phyloP scores from a whole-genome alignment of 2,888 invertebrate species.

The Actias luna region DNA sequence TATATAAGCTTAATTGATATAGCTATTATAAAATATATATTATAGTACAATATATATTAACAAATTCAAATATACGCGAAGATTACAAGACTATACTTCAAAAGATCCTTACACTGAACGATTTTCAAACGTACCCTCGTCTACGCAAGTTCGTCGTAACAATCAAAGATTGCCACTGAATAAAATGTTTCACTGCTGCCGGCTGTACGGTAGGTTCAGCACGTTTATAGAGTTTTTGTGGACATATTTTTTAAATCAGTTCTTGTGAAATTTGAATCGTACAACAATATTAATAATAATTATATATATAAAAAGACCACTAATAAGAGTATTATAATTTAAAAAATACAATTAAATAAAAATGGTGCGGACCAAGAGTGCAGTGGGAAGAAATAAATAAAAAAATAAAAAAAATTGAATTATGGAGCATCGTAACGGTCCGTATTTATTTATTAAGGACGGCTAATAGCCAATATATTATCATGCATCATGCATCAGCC shows the following conservation, averaged over 20 bases:
- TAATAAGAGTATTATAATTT: too few species aligned
- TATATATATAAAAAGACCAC: too few species aligned
- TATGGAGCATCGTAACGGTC: too few species aligned
- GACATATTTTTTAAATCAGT: not conserved
- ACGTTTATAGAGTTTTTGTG: not conserved
- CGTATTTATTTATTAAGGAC: too few species aligned
- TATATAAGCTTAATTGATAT: not conserved
- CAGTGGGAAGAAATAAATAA: too few species aligned
- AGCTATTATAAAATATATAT: not conserved
- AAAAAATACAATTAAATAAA: too few species aligned
- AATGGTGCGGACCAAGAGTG: too few species aligned
- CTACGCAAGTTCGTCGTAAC: constrained; percentile 1
- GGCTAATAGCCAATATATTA: too few species aligned
- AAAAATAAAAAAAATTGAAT: too few species aligned
- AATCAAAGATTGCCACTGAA: constrained; percentile 9
- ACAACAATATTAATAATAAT: too few species aligned
- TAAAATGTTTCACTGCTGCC: not conserved
- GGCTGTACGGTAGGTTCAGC: not conserved
- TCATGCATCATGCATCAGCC: too few species aligned
- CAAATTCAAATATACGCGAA: constrained; percentile 1
- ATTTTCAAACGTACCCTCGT: constrained; percentile 10
- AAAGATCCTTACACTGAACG: constrained; percentile 6
- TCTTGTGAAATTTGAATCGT: not conserved
- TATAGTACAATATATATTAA: not conserved
- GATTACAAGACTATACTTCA: constrained; percentile 6